Evolutionary conservation across 2,888 invertebrate genomes (phyloP).

Genomic region (Trissoscelio sp.): DNA sequence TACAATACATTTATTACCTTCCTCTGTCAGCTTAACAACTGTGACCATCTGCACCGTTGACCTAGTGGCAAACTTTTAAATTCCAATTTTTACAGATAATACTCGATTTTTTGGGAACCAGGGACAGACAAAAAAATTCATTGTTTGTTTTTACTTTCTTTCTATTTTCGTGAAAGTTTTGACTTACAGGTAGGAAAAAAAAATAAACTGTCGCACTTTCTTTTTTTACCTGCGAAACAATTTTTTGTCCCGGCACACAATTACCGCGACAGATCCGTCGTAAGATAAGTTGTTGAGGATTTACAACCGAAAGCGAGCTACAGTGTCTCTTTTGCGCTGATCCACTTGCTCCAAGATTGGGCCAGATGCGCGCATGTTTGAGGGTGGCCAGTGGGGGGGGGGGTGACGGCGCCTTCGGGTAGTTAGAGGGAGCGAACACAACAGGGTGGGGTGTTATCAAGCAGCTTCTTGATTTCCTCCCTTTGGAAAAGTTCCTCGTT

Average conservation of each 20-base stretch:
- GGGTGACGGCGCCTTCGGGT: conserved; percentile 78
- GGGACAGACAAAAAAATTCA: conserved; percentile 1
- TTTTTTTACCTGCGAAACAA: conserved; percentile 30
- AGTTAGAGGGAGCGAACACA: conserved; percentile 82
- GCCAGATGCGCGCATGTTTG: conserved; percentile 78
- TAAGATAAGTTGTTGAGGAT: conserved; percentile 51
- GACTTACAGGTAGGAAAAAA: conserved; percentile 37
- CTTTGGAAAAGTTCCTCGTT: conserved; percentile 74
- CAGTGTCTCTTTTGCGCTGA: conserved; percentile 67
- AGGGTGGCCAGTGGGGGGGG: conserved; percentile 76
- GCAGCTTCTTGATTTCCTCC: conserved; percentile 74
- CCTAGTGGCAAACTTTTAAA: conserved; percentile 36
- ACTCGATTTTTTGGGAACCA: not conserved
- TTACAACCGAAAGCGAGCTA: conserved; percentile 65
- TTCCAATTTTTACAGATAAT: not conserved
- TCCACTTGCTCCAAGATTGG: conserved; percentile 75
- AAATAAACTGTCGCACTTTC: conserved; percentile 44
- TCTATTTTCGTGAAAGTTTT: conserved; percentile 30
- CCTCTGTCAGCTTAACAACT: not conserved
- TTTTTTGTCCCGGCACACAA: conserved; percentile 31
- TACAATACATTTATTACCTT: conserved; percentile 7
- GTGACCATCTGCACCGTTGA: conserved; percentile 12
- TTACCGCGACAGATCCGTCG: conserved; percentile 43
- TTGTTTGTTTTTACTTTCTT: conserved; percentile 6
- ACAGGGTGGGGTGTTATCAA: conserved; percentile 76